Base-by-base conservation (phyloP, 2,888 invertebrate genomes). In the Drosophila antonietae region DNA sequence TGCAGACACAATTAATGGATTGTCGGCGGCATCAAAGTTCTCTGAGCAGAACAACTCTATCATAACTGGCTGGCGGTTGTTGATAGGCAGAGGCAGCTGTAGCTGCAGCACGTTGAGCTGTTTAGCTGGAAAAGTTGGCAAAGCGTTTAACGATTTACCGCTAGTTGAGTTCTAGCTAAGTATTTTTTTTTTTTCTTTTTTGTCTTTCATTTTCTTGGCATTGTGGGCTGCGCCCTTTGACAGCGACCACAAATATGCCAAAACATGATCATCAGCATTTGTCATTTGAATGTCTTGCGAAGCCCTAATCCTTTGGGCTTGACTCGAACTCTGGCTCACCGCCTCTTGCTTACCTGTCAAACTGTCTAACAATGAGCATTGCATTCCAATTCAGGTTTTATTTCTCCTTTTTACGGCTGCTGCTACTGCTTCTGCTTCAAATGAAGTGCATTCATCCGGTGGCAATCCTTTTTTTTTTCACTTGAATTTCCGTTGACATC, bases 401-500 rank as follows among this genome's bases (percentile, higher is more conserved):
- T 23, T 31, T 41, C 31, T 39, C 3, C 8, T 18, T 35, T 68
- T 64, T 65, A 58, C 15, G 56, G 56, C 58, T 46, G 37, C 64
- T n/a, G 51, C 39, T n/a, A 6, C 28, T 39, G 9, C 72, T 82
- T 83, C 76, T 87, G 75, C 89, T 90, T 89, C 90, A 88, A 82
- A 75, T 83, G 84, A 88, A 89, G 87, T 88, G 86, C 86, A 89
- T 90, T 90, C 90, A 89, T 89, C 88, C 90, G 84, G 79, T 80
- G 80, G 82, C 83, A 89, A 89, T 90, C 84, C 89, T 85, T 88
- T 83, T 78, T 78, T 78, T 56, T 43, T 89, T 83, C 81, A 81
- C 84, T 81, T 80, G 84, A 81, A 83, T 83, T 87, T 80, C 75
- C 78, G 79, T 81, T 90, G 84, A 89, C 84, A 84, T 81, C 82